Conservation (phyloP, 2,888 invertebrate species). For the Exephanes ischioxanthus region DNA sequence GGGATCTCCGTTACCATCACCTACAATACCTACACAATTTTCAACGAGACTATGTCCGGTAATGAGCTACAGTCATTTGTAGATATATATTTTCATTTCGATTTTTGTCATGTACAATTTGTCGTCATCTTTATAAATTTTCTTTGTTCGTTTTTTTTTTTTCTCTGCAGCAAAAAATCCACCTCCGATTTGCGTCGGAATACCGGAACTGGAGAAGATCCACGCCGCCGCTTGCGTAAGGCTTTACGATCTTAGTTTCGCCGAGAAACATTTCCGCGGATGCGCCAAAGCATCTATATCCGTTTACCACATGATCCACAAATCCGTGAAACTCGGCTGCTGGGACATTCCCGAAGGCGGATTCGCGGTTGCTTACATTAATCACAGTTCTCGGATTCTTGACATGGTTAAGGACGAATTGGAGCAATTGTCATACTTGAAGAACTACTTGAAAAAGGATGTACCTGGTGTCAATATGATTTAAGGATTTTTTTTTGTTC, state of each 20-base stretch:
- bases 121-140: neutral
- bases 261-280: conserved; percentile 71
- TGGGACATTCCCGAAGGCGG: conserved; percentile 67
- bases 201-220: conserved; percentile 75
- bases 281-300: conserved; percentile 73
- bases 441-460: neutral
- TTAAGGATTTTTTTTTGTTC: conserved; percentile 31
- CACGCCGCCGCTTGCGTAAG: conserved; percentile 74
- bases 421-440: conserved; percentile 41
- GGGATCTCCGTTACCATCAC: conserved; percentile 78
- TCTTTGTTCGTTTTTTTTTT: conserved; percentile 35
- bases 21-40: conserved; percentile 73
- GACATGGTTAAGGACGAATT: neutral
- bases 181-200: conserved; percentile 78
- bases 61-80: conserved; percentile 38
- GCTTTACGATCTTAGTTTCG: conserved; percentile 76
- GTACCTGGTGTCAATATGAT: conserved; percentile 36
- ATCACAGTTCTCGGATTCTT: neutral
- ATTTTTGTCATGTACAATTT: conserved; percentile 13
- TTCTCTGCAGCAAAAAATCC: conserved; percentile 77
- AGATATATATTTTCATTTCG: conserved; percentile 16
- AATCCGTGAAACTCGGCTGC: conserved; percentile 76
- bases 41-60: conserved; percentile 81
- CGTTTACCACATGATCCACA: conserved; percentile 61
- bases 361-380: neutral